phyloP scores from a whole-genome alignment of 2,113 vertebrate genomes.

The Equus quagga region DNA sequence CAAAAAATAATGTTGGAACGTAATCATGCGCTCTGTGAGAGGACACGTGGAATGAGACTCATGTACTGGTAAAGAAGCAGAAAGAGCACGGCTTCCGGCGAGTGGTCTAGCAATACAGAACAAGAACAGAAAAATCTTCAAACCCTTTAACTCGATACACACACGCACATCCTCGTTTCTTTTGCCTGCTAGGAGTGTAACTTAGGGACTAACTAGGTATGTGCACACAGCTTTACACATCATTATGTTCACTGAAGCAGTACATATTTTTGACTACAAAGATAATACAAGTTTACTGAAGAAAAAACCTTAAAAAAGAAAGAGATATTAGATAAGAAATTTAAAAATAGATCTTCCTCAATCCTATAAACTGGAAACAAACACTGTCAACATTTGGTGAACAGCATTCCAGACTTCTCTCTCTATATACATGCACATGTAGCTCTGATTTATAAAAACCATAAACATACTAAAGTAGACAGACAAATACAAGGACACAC shows the following conservation, averaged over 20 bases:
- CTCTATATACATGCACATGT: not conserved
- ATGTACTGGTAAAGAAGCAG: fast-evolving
- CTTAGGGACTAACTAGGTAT: not conserved
- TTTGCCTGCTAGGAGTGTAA: not conserved
- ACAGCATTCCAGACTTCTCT: not conserved
- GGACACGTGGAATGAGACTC: fast-evolving
- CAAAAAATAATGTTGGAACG: not conserved
- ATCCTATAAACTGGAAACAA: not conserved
- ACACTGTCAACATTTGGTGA: not conserved
- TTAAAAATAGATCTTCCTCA: not conserved
- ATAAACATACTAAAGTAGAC: not conserved
- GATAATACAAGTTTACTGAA: not conserved
- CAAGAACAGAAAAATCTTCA: fast-evolving
- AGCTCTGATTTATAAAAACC: not conserved
- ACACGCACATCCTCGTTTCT: too few relatives aligned
- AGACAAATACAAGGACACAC: not conserved
- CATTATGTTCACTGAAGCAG: not conserved
- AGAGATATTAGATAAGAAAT: not conserved
- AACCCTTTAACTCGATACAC: not conserved
- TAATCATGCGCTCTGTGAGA: fast-evolving
- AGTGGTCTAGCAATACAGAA: not conserved
- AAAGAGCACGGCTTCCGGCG: fast-evolving
- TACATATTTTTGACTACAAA: not conserved
- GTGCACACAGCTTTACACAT: not conserved
- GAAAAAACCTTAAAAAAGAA: not conserved